Evolutionary conservation across 2,113 vertebrate genomes (phyloP).

Genomic region (Oncorhynchus tshawytscha): DNA sequence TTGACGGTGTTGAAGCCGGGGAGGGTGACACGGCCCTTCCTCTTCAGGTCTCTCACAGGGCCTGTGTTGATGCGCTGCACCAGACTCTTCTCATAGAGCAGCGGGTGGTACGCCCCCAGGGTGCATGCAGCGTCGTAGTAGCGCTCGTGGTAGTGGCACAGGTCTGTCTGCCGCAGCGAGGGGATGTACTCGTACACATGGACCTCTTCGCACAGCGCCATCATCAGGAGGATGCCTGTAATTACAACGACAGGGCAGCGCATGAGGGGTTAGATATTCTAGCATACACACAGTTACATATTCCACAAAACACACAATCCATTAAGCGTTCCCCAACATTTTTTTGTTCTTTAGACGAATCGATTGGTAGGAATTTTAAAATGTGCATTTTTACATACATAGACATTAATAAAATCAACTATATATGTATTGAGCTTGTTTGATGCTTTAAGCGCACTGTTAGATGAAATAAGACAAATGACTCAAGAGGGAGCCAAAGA

Average conservation of each 20-base stretch:
- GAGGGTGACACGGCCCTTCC: constrained; percentile 87
- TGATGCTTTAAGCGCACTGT: no score
- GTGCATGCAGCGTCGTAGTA: constrained; percentile 94
- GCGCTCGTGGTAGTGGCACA: constrained; percentile 96
- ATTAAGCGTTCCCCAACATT: neutral
- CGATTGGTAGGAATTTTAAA: no score
- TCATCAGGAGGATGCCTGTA: constrained; percentile 95
- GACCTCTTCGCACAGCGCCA: constrained; percentile 90
- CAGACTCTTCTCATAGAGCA: constrained; percentile 94
- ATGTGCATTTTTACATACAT: no score
- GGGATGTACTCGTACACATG: constrained; percentile 97
- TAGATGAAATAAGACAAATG: no score
- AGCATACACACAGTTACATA: neutral
- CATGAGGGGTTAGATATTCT: neutral
- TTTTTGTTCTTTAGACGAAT: no score
- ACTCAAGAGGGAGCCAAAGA: no score
- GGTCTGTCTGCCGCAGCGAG: constrained; percentile 89
- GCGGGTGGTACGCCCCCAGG: constrained; percentile 92
- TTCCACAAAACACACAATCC: neutral
- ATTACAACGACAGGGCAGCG: neutral
- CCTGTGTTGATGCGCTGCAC: constrained; percentile 89
- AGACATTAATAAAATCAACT: no score
- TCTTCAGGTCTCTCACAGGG: constrained; percentile 79
- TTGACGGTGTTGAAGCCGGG: constrained; percentile 84
- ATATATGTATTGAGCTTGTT: no score